Percentiles rank a stretch among this genome's conserved stretches.
Evolutionary conservation across 2,888 invertebrate genomes (phyloP).

Genomic region (Lumbricus terrestris): DNA sequence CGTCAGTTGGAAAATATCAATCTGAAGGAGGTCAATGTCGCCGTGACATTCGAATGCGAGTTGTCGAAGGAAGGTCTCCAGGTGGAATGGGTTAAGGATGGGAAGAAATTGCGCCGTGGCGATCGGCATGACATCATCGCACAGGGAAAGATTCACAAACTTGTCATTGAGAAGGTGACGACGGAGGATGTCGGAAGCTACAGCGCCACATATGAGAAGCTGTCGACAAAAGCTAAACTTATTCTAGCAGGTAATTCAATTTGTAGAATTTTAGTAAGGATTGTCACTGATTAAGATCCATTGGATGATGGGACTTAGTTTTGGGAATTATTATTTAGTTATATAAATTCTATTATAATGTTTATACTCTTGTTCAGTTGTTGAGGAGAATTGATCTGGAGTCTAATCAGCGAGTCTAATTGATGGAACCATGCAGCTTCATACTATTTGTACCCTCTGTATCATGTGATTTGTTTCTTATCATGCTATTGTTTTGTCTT

Average conservation of each 20-base stretch:
- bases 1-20: constrained; percentile 49
- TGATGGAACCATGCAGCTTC: not conserved
- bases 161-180: constrained; percentile 34
- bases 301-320: not conserved
- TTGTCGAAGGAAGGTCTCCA: constrained; percentile 75
- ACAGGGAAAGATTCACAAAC: constrained; percentile 31
- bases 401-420: too few species aligned
- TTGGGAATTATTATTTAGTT: not conserved
- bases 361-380: not conserved
- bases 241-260: constrained; percentile 40
- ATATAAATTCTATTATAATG: too few species aligned
- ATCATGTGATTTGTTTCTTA: too few species aligned
- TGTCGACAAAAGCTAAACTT: constrained; percentile 40
- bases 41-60: constrained; percentile 72
- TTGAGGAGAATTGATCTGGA: not conserved
- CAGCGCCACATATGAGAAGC: constrained; percentile 65
- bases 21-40: constrained; percentile 61
- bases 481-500: too few species aligned
- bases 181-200: constrained; percentile 40
- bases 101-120: constrained; percentile 33
- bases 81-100: constrained; percentile 73
- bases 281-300: not conserved
- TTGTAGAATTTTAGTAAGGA: not conserved
- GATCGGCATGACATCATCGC: constrained; percentile 35
- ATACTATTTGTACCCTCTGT: not conserved